Evolutionary conservation across 2,888 invertebrate genomes (phyloP).

Genomic region (Drosophila buzzatii): DNA sequence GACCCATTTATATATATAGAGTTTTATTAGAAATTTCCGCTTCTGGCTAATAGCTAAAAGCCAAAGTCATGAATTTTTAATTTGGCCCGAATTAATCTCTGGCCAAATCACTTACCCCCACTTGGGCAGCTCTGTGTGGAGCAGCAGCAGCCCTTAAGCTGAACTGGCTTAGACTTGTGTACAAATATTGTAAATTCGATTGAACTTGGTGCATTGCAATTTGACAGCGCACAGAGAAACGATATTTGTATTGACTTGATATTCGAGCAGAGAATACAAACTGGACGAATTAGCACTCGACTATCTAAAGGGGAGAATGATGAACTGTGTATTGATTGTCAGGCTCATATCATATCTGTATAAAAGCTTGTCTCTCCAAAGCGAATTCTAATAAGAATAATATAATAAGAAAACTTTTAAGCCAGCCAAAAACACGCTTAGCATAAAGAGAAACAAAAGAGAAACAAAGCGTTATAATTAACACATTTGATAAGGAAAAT

Average conservation of each 20-base stretch:
- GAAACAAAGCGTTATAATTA: constrained; percentile 16
- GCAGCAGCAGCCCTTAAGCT: background rate
- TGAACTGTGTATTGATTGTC: background rate
- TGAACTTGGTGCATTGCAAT: background rate
- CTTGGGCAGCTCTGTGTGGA: background rate
- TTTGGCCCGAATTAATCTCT: background rate
- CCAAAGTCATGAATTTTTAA: constrained; percentile 10
- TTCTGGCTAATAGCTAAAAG: background rate
- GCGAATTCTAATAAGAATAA: background rate
- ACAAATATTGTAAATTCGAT: background rate
- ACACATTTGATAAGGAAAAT: constrained; percentile 20
- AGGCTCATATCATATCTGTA: too few species aligned
- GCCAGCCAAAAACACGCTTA: background rate
- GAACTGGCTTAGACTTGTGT: background rate
- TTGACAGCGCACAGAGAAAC: background rate
- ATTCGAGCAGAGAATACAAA: background rate
- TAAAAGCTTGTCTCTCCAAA: background rate
- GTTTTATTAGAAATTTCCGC: background rate
- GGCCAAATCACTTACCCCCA: constrained; percentile 7
- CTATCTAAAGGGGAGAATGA: background rate
- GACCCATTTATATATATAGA: too few species aligned
- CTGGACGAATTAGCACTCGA: background rate
- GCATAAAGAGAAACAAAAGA: background rate
- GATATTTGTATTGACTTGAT: background rate
- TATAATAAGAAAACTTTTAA: background rate